Evolutionary conservation across 2,113 vertebrate genomes (phyloP).

Genomic region (Pogona vitticeps): DNA sequence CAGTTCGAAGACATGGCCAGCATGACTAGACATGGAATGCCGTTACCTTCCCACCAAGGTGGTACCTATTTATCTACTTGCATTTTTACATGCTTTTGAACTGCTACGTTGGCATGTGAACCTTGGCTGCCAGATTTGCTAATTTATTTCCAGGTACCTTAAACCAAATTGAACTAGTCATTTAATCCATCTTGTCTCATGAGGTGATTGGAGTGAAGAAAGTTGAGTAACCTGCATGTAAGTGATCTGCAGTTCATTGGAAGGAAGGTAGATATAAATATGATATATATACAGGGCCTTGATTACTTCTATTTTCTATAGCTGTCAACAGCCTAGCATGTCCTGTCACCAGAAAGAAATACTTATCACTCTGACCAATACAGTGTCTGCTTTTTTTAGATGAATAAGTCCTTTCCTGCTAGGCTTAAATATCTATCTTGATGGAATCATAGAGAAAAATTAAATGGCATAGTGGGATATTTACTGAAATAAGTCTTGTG

Average conservation of each 20-base stretch:
- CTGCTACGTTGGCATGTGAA: no score
- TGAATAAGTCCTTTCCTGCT: not conserved
- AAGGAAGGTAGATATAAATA: not conserved
- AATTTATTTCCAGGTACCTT: not conserved
- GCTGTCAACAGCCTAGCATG: not conserved
- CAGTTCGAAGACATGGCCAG: no score
- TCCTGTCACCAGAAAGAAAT: not conserved
- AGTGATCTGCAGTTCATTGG: not conserved
- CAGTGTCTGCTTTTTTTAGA: not conserved
- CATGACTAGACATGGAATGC: no score
- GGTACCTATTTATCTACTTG: no score
- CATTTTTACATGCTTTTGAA: no score
- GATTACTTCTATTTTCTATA: not conserved
- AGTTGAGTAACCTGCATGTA: not conserved
- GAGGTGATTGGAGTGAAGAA: not conserved
- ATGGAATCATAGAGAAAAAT: fast-evolving
- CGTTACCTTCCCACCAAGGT: no score
- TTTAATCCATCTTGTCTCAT: not conserved
- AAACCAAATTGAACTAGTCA: not conserved
- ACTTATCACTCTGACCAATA: not conserved
- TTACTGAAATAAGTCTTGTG: not conserved
- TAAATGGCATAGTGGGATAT: fast-evolving
- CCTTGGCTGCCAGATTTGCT: not conserved
- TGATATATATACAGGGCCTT: not conserved
- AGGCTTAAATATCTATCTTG: not conserved